Percentiles rank a stretch among this genome's conserved stretches.
Evolutionary conservation across 2,113 vertebrate species (phyloP).

Genomic region (Orientallactaga bullata): DNA sequence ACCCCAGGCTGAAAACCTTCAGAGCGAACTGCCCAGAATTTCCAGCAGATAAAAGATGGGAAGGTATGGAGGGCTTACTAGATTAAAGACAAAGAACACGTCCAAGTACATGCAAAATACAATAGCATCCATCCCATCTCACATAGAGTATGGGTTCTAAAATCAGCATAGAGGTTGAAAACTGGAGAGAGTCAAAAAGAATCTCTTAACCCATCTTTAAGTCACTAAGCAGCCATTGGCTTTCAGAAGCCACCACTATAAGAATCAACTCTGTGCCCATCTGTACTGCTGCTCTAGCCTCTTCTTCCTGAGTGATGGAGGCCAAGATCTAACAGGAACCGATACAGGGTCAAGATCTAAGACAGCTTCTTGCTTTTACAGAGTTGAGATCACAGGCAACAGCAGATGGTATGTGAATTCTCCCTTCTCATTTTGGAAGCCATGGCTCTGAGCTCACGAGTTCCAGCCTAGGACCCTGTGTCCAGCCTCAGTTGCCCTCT

Average conservation of each 20-base stretch:
- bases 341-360: neutral
- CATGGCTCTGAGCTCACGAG: neutral
- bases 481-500: neutral
- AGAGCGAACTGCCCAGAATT: neutral
- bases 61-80: neutral
- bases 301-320: neutral
- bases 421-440: neutral
- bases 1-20: neutral
- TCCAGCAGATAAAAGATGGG: neutral
- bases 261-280: neutral
- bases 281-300: neutral
- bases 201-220: neutral
- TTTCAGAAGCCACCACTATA: neutral
- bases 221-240: neutral
- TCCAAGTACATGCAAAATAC: neutral
- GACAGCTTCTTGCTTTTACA: neutral
- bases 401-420: rapidly evolving
- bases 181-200: neutral
- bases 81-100: neutral
- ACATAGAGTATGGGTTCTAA: neutral
- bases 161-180: neutral
- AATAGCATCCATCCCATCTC: neutral
- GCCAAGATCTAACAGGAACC: neutral
- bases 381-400: neutral
- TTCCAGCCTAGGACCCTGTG: neutral